Percentiles rank a stretch among this genome's conserved stretches.
phyloP scores from a whole-genome alignment of 1,140 invertebrate genomes.

The Ooceraea biroi region DNA sequence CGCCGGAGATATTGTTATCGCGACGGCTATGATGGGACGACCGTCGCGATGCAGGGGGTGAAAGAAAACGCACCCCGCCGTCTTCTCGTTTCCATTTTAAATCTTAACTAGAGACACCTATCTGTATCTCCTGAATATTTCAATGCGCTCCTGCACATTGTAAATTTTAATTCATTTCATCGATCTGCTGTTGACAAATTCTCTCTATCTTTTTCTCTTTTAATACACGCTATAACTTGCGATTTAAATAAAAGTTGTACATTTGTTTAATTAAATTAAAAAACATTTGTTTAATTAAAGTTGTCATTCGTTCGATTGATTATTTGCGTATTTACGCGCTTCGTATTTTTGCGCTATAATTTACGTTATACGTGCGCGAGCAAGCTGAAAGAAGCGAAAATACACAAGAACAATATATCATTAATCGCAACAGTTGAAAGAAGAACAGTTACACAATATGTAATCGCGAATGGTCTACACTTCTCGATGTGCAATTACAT shows the following conservation, averaged over 20 bases:
- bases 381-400: no score
- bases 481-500: slow-evolving; percentile 32
- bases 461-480: neutral
- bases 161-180: no score
- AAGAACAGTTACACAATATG: neutral
- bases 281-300: no score
- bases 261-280: no score
- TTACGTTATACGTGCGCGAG: no score
- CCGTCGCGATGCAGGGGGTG: neutral
- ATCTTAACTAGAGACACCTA: neutral
- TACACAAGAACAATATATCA: neutral
- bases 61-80: neutral
- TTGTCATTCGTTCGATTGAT: no score
- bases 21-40: slow-evolving; percentile 22
- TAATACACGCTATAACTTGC: no score
- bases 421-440: neutral
- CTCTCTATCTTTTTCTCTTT: no score
- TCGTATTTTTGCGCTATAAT: no score
- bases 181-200: no score
- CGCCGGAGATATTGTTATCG: slow-evolving; percentile 46
- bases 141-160: neutral
- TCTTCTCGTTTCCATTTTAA: slow-evolving; percentile 11
- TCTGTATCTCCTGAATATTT: neutral
- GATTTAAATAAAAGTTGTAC: no score
- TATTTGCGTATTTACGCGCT: no score